Conservation (phyloP, 2,888 invertebrate species). For the Drosophila fulvimacula region DNA sequence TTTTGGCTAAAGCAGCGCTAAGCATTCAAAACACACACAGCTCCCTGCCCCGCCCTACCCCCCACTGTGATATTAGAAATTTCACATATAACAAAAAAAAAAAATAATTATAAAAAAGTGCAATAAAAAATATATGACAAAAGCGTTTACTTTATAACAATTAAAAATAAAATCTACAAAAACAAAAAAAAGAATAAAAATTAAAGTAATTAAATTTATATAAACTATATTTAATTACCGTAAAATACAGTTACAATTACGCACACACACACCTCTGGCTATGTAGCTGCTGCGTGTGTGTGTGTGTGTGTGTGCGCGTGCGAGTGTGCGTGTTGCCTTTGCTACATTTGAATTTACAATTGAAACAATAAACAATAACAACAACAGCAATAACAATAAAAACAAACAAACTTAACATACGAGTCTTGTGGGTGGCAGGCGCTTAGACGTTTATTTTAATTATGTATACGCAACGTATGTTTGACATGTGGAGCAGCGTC, state of each 20-base stretch:
- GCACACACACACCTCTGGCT: slow-evolving; percentile 9
- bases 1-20: slow-evolving; percentile 46
- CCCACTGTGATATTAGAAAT: slow-evolving; percentile 67
- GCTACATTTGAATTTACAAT: slow-evolving; percentile 4
- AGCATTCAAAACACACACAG: slow-evolving; percentile 27
- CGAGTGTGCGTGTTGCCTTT: slow-evolving; percentile 7
- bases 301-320: slow-evolving; percentile 24
- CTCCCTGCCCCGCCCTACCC: slow-evolving; percentile 36
- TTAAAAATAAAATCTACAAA: slow-evolving; percentile 16
- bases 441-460: slow-evolving; percentile 63
- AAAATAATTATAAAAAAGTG: slow-evolving; percentile 35
- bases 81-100: slow-evolving; percentile 48
- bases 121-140: slow-evolving; percentile 29
- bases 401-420: neutral
- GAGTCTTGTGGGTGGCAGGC: slow-evolving; percentile 40
- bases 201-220: slow-evolving; percentile 4
- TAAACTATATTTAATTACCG: slow-evolving; percentile 11
- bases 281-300: slow-evolving; percentile 27
- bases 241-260: slow-evolving; percentile 9
- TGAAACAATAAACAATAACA: neutral
- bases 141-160: slow-evolving; percentile 44
- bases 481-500: slow-evolving; percentile 86
- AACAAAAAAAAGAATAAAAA: neutral
- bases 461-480: slow-evolving; percentile 86
- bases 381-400: neutral